Evolutionary conservation across 2,113 vertebrate species (phyloP).

Genomic region (Mola mola): DNA sequence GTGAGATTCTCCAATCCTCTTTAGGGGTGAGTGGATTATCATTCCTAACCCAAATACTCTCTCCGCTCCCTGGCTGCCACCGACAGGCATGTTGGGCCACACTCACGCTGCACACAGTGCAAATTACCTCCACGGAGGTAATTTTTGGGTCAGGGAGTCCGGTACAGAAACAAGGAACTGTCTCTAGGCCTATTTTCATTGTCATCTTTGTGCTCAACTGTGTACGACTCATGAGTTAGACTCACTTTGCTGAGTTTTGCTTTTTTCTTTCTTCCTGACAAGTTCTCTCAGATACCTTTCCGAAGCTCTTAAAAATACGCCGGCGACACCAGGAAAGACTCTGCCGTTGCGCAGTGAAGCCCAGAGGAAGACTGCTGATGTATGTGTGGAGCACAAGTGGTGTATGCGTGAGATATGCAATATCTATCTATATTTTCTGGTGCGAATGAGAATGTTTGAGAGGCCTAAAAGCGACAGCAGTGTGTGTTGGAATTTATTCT

Average conservation of each 20-base stretch:
- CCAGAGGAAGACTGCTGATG: constrained; percentile 19
- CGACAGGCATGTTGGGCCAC: constrained; percentile 48
- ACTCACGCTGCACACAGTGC: constrained; percentile 8
- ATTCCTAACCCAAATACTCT: constrained; percentile 76
- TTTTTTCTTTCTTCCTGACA: background rate
- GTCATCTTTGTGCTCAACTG: constrained; percentile 5
- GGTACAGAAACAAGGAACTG: background rate
- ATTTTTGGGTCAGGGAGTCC: constrained; percentile 37
- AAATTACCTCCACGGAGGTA: constrained; percentile 41
- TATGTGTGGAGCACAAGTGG: background rate
- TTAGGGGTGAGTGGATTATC: constrained; percentile 83
- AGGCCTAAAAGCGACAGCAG: background rate
- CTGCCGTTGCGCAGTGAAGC: background rate
- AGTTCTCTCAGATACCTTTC: background rate
- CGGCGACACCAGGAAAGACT: background rate
- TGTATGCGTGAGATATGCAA: constrained; percentile 3
- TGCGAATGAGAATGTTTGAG: constrained; percentile 15
- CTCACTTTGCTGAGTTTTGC: background rate
- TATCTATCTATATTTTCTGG: too few relatives aligned
- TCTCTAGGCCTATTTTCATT: constrained; percentile 1
- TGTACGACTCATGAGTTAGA: constrained; percentile 7
- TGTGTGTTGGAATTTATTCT: constrained; percentile 20
- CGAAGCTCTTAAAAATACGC: too few relatives aligned
- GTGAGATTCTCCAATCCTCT: constrained; percentile 78
- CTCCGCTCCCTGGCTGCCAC: constrained; percentile 45